Percentiles rank a stretch among this genome's conserved stretches.
Evolutionary conservation across 2,113 vertebrate genomes (phyloP).

Genomic region (Nymphicus hollandicus): DNA sequence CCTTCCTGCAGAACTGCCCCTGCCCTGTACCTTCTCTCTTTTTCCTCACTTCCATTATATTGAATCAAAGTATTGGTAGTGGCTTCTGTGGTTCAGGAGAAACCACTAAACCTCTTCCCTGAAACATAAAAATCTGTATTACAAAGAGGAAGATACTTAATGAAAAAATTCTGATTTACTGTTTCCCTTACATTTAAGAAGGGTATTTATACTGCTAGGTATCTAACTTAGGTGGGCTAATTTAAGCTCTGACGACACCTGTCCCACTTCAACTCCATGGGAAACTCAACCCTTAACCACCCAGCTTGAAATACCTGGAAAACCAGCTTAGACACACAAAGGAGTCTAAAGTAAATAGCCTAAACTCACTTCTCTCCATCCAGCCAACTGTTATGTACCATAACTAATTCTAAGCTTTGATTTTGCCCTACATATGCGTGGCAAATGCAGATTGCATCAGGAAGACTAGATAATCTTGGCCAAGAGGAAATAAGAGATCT

Average conservation of each 20-base stretch:
- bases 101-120: not conserved
- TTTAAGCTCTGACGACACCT: not conserved
- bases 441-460: not conserved
- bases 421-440: not conserved
- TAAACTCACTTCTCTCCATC: not conserved
- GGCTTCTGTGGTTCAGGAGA: not conserved
- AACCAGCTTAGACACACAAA: not conserved
- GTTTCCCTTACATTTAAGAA: not conserved
- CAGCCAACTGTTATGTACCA: fast-evolving
- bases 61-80: not conserved
- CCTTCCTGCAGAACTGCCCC: not conserved
- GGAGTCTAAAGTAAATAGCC: not conserved
- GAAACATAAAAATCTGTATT: not conserved
- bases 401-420: not conserved
- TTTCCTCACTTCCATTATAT: not conserved
- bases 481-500: not conserved
- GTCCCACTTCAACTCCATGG: not conserved
- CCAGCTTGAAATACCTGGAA: not conserved
- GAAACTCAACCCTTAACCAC: not conserved
- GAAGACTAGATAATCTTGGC: not conserved
- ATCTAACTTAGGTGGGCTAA: not conserved
- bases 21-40: not conserved
- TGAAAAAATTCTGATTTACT: not conserved
- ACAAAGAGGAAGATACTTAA: not conserved
- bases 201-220: not conserved